Base-by-base conservation (phyloP, 2,113 vertebrate species). In the Dromiciops gliroides region DNA sequence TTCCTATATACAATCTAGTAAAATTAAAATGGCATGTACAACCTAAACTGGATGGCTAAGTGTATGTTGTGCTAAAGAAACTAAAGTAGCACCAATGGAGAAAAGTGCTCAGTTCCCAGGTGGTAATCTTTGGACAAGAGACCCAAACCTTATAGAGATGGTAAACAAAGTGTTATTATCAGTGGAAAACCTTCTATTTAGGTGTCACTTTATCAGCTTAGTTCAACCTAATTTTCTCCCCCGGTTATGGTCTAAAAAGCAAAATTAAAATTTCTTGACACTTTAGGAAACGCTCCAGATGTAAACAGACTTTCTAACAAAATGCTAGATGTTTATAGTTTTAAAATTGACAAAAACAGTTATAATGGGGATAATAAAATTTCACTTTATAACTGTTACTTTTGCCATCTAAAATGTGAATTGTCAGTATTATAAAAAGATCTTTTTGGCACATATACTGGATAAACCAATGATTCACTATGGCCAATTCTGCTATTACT, bases 241-340 rank as follows among this genome's bases (percentile, higher is more conserved):
- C 91, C 89, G 95, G 90, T 92, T 89, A 94, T 88, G 47, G 12
- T 94, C 88, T 75, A 75, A 75, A 67, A 75, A 75, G 37, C 37
- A 91, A 95, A 50, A 94, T 88, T 89, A 89, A 56, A 91, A 67
- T 67, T 91, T 94, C 52, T 60, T 89, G 51, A 31, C 50, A 56
- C 93, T 91, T 93, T 91, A 91, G 26, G 51, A 93, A 56, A 96
- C 90, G 94, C 14, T 19, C n/a, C 31, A 22, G 90, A 95, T 51
- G 94, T 97, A 89, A 94, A 93, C 28, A 93, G 94, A 93, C 1
- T 92, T 91, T 90, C 89, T 93, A 96, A 44, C 95, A 11, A 11
- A 94, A 96, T 96, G 91, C 51, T 50, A 97, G 94, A 75, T 48
- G 75, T 60, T 91, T 92, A 94, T 95, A 94, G 92, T 95, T 60